Conservation (phyloP, 2,797 vertebrate species). For the Phrynocephalus forsythii region DNA sequence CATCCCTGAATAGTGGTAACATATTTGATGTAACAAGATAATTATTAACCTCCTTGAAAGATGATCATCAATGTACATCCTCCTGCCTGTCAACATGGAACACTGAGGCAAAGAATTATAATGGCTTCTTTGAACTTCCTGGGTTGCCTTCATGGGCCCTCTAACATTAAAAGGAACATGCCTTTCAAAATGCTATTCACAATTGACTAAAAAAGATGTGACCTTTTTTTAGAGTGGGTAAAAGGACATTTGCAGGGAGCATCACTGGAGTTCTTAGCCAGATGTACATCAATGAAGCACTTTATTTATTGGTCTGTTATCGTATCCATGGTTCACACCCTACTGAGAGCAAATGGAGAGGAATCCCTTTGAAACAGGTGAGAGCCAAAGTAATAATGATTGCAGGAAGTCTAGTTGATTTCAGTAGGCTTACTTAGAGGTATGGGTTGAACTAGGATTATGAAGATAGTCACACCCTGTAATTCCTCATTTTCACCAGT, state of each 20-base stretch:
- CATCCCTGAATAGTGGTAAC: not conserved
- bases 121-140: conserved; percentile 32
- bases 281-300: not conserved
- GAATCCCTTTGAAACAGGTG: not conserved
- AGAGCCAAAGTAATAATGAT: not conserved
- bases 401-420: not conserved
- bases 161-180: conserved; percentile 35
- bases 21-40: conserved; percentile 3
- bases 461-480: too few relatives aligned
- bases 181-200: conserved; percentile 20
- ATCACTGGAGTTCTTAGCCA: not conserved
- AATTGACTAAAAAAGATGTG: conserved; percentile 13
- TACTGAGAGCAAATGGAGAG: not conserved
- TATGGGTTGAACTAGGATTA: not conserved
- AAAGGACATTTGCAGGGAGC: not conserved
- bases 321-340: not conserved
- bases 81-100: conserved; percentile 25
- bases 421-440: not conserved
- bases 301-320: not conserved
- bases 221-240: not conserved
- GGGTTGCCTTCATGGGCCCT: conserved; percentile 7
- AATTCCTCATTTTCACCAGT: too few relatives aligned
- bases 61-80: conserved; percentile 29
- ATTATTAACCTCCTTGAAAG: not conserved
- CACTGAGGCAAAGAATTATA: conserved; percentile 42